Evolutionary conservation across 2,113 vertebrate genomes (phyloP).

Genomic region (Phocoena phocoena): DNA sequence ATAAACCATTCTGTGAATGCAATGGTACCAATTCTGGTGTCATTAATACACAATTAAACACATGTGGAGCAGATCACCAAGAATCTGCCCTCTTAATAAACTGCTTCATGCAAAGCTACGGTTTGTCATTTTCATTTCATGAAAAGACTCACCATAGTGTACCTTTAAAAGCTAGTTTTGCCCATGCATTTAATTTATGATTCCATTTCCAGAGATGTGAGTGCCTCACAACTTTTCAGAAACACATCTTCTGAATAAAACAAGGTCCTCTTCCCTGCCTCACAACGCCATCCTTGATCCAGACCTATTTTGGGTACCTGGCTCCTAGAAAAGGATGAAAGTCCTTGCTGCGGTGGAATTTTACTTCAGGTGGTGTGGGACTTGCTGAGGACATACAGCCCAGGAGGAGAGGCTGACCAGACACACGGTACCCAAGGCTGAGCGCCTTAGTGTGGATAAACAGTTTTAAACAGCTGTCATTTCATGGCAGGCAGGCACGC

Average conservation of each 20-base stretch:
- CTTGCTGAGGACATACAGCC: background rate
- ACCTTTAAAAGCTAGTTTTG: conserved; percentile 25
- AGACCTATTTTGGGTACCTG: background rate
- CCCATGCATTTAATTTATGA: background rate
- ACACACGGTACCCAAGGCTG: background rate
- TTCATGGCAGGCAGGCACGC: background rate
- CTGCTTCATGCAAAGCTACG: background rate
- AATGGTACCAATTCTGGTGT: background rate
- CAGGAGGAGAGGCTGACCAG: background rate
- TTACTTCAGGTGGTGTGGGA: background rate
- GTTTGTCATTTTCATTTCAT: background rate
- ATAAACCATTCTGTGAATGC: background rate
- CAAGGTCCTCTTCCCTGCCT: background rate
- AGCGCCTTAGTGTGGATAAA: background rate
- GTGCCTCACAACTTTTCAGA: conserved; percentile 9
- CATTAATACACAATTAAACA: background rate
- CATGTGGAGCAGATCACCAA: background rate
- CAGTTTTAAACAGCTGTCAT: background rate
- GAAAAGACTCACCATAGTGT: background rate
- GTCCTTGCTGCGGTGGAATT: background rate
- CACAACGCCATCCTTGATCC: background rate
- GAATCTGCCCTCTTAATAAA: background rate
- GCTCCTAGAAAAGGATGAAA: background rate
- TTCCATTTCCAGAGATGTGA: background rate
- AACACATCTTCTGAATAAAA: background rate